phyloP scores from a whole-genome alignment of 2,113 vertebrate species.

The Chaetura pelagica region DNA sequence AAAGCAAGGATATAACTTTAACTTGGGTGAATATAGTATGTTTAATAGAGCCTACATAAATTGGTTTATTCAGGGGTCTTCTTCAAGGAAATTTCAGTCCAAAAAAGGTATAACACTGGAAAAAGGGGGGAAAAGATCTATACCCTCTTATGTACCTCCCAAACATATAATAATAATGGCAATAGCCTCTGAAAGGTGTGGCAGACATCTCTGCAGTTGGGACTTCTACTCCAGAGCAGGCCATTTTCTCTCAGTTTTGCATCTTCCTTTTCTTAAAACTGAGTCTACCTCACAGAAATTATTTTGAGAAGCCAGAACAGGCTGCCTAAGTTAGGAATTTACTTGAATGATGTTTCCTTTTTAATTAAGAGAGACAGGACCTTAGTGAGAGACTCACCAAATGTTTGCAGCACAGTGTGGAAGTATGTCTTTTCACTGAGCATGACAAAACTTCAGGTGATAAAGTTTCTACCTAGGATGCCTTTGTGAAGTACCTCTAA shows the following conservation, averaged over 20 bases:
- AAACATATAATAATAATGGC: background rate
- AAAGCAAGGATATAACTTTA: background rate
- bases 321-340: background rate
- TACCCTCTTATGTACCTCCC: background rate
- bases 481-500: background rate
- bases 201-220: background rate
- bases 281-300: background rate
- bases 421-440: background rate
- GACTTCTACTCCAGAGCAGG: background rate
- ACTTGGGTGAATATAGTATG: background rate
- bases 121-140: background rate
- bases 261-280: background rate
- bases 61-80: background rate
- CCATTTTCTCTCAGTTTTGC: background rate
- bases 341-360: background rate
- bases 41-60: background rate
- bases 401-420: background rate
- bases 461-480: background rate
- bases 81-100: background rate
- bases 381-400: background rate
- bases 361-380: background rate
- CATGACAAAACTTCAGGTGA: background rate
- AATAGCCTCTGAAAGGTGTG: background rate
- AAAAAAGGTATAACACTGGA: background rate
- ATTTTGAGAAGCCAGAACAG: background rate